Evolutionary conservation across 2,888 invertebrate species (phyloP).

Genomic region (Tiphia femorata): DNA sequence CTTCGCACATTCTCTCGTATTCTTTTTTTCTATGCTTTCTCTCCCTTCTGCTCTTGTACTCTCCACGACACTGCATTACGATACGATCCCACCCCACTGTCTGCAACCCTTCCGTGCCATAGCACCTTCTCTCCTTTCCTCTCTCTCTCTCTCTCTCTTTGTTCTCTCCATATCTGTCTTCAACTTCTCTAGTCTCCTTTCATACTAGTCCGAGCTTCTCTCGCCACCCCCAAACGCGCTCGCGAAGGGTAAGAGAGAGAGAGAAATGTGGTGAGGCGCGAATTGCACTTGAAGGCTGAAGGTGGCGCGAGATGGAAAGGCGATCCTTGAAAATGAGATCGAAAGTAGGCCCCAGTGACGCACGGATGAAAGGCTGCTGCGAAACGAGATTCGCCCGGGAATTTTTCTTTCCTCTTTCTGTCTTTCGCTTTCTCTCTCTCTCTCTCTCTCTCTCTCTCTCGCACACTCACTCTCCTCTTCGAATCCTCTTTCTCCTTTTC

Average conservation of each 20-base stretch:
- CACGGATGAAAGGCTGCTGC: constrained; percentile 21
- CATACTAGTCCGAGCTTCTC: constrained; percentile 5
- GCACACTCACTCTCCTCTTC: too few relatives aligned
- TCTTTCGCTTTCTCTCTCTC: too few relatives aligned
- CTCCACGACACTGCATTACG: constrained; percentile 57
- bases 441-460: too few relatives aligned
- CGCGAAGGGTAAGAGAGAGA: too few relatives aligned
- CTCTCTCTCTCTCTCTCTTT: constrained; percentile 6
- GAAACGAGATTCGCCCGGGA: constrained; percentile 33
- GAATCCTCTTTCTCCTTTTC: too few relatives aligned
- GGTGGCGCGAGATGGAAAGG: constrained; percentile 36
- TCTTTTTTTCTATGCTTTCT: constrained; percentile 45
- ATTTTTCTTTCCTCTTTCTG: too few relatives aligned
- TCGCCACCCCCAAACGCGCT: constrained; percentile 6
- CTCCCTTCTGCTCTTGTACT: constrained; percentile 42
- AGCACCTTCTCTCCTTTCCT: constrained; percentile 17
- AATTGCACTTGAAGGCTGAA: constrained; percentile 39
- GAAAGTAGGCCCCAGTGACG: constrained; percentile 40
- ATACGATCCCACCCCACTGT: constrained; percentile 37
- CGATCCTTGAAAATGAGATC: constrained; percentile 47
- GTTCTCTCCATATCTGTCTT: constrained; percentile 6
- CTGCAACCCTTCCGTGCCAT: constrained; percentile 19
- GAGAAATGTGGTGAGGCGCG: too few relatives aligned
- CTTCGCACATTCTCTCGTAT: too few relatives aligned
- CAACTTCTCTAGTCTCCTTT: constrained; percentile 9